phyloP scores from a whole-genome alignment of 2,113 vertebrate genomes.

The Hiodon tergisus region DNA sequence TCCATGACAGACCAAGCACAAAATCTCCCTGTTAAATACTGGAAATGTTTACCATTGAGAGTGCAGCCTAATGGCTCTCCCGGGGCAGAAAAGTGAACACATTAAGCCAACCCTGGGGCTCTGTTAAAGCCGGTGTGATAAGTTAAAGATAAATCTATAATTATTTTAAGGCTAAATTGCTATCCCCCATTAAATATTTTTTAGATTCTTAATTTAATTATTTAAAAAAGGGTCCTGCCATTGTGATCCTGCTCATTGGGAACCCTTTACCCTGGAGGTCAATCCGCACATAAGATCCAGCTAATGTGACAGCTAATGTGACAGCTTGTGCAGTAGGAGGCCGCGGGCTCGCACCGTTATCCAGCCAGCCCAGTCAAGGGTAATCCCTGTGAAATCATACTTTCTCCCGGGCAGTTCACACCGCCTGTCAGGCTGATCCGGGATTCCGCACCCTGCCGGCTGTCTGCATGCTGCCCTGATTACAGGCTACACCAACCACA shows the following conservation, averaged over 20 bases:
- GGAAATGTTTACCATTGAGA: too few relatives aligned
- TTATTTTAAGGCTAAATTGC: too few relatives aligned
- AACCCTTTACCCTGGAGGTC: not conserved
- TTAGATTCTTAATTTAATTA: too few relatives aligned
- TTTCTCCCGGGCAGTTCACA: not conserved
- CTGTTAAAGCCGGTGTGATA: too few relatives aligned
- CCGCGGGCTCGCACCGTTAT: not conserved
- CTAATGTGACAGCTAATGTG: slow-evolving; percentile 47
- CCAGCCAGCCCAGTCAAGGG: slow-evolving; percentile 37
- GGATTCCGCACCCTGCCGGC: not conserved
- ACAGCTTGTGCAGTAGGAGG: slow-evolving; percentile 27
- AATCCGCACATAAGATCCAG: not conserved
- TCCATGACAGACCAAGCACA: too few relatives aligned
- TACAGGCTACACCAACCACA: slow-evolving; percentile 27
- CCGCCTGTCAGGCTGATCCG: not conserved
- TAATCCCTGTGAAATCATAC: slow-evolving; percentile 19
- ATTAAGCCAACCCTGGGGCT: too few relatives aligned
- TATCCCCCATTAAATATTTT: too few relatives aligned
- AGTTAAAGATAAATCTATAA: too few relatives aligned
- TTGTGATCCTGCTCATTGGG: not conserved
- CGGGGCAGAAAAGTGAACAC: too few relatives aligned
- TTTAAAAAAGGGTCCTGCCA: not conserved
- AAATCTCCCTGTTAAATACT: too few relatives aligned
- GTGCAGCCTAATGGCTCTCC: too few relatives aligned
- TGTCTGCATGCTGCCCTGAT: not conserved